Conservation (phyloP, 2,888 invertebrate species). For the Standfussiana lucernea region DNA sequence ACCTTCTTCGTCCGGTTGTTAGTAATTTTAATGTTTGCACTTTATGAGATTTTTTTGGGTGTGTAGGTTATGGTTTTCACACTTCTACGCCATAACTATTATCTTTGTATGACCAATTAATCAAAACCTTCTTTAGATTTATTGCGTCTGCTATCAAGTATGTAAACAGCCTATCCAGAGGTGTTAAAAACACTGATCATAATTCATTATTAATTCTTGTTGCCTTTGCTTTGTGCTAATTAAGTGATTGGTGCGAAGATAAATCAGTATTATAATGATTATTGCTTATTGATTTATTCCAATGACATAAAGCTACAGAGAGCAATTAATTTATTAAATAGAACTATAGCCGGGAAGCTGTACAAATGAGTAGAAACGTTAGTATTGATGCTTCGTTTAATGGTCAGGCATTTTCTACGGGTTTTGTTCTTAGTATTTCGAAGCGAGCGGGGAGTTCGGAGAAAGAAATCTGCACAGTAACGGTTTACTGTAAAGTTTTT, state of each 20-base stretch:
- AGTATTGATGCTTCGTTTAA: conserved; percentile 4
- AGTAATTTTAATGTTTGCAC: background rate
- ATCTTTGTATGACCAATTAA: background rate
- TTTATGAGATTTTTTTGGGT: background rate
- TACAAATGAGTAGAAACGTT: conserved; percentile 2
- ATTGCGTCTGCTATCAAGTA: conserved; percentile 29
- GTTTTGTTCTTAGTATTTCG: conserved; percentile 1
- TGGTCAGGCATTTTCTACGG: background rate
- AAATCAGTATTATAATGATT: conserved; percentile 80
- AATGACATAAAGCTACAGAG: conserved; percentile 53
- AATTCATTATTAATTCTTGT: conserved; percentile 78
- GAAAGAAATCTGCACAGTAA: background rate
- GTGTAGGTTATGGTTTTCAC: background rate
- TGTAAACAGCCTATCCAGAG: conserved; percentile 51
- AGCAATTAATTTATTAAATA: conserved; percentile 50
- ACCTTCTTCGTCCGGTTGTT: background rate
- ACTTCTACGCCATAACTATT: background rate
- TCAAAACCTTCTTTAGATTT: background rate
- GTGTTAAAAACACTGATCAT: conserved; percentile 65
- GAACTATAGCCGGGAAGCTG: conserved; percentile 23
- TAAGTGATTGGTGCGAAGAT: conserved; percentile 79
- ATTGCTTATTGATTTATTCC: conserved; percentile 81
- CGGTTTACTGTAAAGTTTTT: background rate
- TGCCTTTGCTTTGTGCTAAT: conserved; percentile 82
- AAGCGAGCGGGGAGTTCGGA: background rate